These are phyloP conservation scores for Anolis apletophallus DNA, from an alignment of 2,797 vertebrate species.

Conservation along the genomic window DNA sequence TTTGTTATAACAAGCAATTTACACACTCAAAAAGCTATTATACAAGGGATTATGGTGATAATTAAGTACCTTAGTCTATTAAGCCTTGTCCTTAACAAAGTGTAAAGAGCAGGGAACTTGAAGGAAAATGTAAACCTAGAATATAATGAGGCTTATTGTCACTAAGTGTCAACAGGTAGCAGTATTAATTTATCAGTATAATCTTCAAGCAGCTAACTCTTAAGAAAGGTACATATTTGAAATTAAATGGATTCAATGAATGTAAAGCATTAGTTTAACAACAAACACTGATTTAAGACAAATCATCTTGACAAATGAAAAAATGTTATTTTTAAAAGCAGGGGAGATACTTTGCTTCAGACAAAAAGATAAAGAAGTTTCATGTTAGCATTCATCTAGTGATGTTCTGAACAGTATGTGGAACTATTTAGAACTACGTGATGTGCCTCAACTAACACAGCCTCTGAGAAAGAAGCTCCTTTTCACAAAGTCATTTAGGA, in stretches of 20 bases:
- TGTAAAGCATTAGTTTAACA: slow-evolving; percentile 40
- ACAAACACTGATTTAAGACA: slow-evolving; percentile 29
- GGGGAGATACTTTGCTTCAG: slow-evolving; percentile 13
- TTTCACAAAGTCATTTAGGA: too few relatives aligned
- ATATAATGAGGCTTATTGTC: background rate
- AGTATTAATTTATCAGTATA: slow-evolving; percentile 31
- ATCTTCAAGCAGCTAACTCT: slow-evolving; percentile 35
- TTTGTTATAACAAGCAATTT: slow-evolving; percentile 55
- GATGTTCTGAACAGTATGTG: slow-evolving; percentile 19
- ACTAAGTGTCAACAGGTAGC: slow-evolving; percentile 19
- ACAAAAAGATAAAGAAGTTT: background rate
- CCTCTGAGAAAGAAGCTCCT: too few relatives aligned
- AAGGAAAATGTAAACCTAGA: slow-evolving; percentile 33
- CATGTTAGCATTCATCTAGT: background rate
- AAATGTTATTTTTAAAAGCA: slow-evolving; percentile 28
- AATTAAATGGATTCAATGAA: slow-evolving; percentile 30
- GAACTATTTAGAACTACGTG: background rate
- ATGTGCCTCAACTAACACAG: too few relatives aligned
- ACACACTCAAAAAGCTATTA: slow-evolving; percentile 37
- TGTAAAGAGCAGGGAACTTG: background rate
- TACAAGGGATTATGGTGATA: slow-evolving; percentile 28
- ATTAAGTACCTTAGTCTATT: slow-evolving; percentile 42
- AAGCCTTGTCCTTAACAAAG: slow-evolving; percentile 36
- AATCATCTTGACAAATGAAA: slow-evolving; percentile 39
- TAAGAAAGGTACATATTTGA: slow-evolving; percentile 43